Conservation (phyloP, 1,140 invertebrate genomes). For the Drosophila littoralis region DNA sequence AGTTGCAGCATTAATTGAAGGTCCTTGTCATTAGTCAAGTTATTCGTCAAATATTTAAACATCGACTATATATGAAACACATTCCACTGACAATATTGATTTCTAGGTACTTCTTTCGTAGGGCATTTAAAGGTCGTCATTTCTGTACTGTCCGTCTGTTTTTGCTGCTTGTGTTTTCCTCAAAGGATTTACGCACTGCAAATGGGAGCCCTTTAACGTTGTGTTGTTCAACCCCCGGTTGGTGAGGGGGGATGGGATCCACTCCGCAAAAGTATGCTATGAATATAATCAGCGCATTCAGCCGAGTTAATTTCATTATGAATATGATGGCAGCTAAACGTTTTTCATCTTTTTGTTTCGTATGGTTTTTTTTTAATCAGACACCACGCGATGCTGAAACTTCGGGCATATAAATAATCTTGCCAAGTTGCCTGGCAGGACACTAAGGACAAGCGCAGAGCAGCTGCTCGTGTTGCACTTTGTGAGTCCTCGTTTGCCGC, state of each 20-base stretch:
- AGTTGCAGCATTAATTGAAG: no score
- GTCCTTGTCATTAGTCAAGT: no score
- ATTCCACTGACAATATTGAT: no score
- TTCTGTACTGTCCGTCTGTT: background rate
- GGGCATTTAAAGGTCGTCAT: constrained; percentile 7
- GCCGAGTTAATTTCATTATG: constrained; percentile 75
- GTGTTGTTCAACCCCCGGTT: background rate
- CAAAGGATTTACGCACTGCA: constrained; percentile 49
- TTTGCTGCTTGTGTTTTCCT: constrained; percentile 8
- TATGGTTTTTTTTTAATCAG: constrained; percentile 41
- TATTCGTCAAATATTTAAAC: no score
- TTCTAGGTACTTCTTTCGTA: background rate
- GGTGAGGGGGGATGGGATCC: background rate
- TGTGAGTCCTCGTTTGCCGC: constrained; percentile 11
- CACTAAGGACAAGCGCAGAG: constrained; percentile 34
- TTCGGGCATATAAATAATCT: constrained; percentile 75
- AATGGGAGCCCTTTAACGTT: constrained; percentile 17
- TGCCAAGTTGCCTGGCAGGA: constrained; percentile 62
- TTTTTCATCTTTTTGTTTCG: constrained; percentile 30
- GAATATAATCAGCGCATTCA: constrained; percentile 74
- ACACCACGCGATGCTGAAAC: constrained; percentile 39
- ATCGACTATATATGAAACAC: no score
- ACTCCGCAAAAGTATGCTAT: constrained; percentile 52
- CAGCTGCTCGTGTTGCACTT: constrained; percentile 66
- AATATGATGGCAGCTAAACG: constrained; percentile 67